These are phyloP conservation scores for Perodicticus potto DNA, from an alignment of 2,797 vertebrate species.

Conservation along the genomic window DNA sequence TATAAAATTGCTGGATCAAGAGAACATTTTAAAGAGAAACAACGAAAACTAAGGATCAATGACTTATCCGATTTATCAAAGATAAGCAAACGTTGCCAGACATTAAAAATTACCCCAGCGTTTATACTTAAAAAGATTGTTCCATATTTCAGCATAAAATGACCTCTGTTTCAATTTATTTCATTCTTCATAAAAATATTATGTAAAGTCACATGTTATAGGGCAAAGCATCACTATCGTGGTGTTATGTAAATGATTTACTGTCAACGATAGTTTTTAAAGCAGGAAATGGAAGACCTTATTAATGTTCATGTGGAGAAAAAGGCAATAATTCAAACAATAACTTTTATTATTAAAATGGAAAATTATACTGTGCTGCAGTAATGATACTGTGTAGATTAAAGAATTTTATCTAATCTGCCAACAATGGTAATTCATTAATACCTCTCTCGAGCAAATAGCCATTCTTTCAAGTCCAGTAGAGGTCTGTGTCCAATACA, in stretches of 20 bases:
- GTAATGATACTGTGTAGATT: constrained; percentile 64
- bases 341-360: constrained; percentile 66
- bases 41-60: not conserved
- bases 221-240: not conserved
- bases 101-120: not conserved
- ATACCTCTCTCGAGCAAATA: constrained; percentile 61
- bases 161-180: not conserved
- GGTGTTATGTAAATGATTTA: not conserved
- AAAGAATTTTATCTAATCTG: constrained; percentile 49
- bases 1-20: not conserved
- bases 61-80: not conserved
- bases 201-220: not conserved
- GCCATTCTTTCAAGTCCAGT: constrained; percentile 41
- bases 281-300: not conserved
- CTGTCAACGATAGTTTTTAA: not conserved
- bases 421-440: constrained; percentile 80
- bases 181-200: not conserved
- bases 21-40: not conserved
- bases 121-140: not conserved
- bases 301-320: not conserved
- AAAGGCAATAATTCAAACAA: constrained; percentile 49
- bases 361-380: constrained; percentile 62
- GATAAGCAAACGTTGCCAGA: not conserved
- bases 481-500: not conserved
- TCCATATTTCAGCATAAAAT: not conserved